Conservation (phyloP, 2,797 vertebrate genomes). For the Picus viridis region DNA sequence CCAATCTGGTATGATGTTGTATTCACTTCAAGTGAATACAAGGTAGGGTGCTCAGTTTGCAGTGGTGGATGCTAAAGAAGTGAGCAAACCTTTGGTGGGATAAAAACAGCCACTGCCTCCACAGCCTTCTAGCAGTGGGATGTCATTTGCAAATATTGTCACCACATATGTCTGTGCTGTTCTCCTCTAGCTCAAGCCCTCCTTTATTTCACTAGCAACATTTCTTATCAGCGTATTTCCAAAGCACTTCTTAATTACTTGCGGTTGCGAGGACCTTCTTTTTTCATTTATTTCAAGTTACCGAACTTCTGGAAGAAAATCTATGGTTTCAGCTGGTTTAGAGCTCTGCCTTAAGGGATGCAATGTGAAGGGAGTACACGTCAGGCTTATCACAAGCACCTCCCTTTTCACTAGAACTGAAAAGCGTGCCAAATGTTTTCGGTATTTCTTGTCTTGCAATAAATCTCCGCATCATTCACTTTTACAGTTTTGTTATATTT, state of each 20-base stretch:
- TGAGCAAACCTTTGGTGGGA: neutral
- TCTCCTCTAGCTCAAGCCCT: neutral
- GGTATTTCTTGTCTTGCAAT: neutral
- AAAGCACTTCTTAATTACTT: neutral
- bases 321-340: neutral
- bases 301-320: neutral
- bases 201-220: neutral
- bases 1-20: neutral
- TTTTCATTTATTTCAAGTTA: constrained; percentile 13
- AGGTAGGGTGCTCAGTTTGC: neutral
- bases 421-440: neutral
- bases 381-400: constrained; percentile 26
- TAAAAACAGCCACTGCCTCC: neutral
- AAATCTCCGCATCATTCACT: neutral
- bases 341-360: neutral
- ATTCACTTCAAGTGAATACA: neutral
- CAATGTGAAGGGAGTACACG: neutral
- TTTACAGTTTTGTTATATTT: neutral
- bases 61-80: neutral
- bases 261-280: neutral
- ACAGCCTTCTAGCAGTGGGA: neutral
- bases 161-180: neutral
- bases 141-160: neutral
- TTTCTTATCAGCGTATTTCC: neutral
- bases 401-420: neutral